Evolutionary conservation across 2,113 vertebrate genomes (phyloP).

Genomic region (Phyllopteryx taeniolatus): DNA sequence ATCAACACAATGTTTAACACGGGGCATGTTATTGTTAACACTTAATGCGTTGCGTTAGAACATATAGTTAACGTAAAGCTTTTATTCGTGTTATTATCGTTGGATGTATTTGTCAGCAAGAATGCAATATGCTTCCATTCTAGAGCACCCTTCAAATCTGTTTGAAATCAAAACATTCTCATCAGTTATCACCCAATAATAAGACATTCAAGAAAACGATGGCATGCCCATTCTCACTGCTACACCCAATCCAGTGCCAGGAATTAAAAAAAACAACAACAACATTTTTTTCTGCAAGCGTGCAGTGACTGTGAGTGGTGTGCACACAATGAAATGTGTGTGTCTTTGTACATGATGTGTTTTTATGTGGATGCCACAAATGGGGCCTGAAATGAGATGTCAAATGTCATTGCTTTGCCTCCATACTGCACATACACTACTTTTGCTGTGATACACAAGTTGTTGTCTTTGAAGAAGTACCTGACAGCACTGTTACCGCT

Average conservation of each 20-base stretch:
- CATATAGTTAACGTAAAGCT: not conserved
- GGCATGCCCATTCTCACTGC: slow-evolving; percentile 64
- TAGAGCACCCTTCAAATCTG: slow-evolving; percentile 31
- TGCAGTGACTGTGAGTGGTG: slow-evolving; percentile 62
- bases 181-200: slow-evolving; percentile 45
- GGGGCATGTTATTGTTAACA: not conserved
- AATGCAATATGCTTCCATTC: slow-evolving; percentile 68
- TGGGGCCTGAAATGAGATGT: slow-evolving; percentile 44
- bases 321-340: slow-evolving; percentile 52
- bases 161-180: slow-evolving; percentile 56
- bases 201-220: slow-evolving; percentile 47
- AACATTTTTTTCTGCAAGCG: slow-evolving; percentile 49
- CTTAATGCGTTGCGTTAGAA: not conserved
- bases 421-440: slow-evolving; percentile 33
- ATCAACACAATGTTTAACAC: not conserved
- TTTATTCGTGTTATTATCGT: not conserved
- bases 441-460: slow-evolving; percentile 14
- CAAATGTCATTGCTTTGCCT: slow-evolving; percentile 30
- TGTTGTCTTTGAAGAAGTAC: not conserved
- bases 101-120: slow-evolving; percentile 15
- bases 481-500: slow-evolving; percentile 20
- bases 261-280: slow-evolving; percentile 22
- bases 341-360: slow-evolving; percentile 19
- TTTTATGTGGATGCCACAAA: slow-evolving; percentile 36
- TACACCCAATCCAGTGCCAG: slow-evolving; percentile 50